Conservation (phyloP, 1,140 invertebrate species). For the Lanistes nyassanus region DNA sequence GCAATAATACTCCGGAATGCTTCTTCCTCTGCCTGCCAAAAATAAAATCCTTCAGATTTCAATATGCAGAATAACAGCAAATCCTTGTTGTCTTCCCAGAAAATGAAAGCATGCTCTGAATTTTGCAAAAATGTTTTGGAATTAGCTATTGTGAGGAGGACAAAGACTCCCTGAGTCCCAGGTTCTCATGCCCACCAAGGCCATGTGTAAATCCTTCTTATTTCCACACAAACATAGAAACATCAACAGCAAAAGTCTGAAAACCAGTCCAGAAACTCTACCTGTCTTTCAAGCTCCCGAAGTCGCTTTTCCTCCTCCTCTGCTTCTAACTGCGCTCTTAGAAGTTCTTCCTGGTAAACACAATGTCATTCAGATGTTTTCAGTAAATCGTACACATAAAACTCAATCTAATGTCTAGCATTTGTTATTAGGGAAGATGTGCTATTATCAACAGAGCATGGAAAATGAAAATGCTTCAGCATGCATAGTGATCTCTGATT, state of each 20-base stretch:
- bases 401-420: background rate
- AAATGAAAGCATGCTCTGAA: background rate
- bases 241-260: background rate
- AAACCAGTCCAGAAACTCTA: constrained; percentile 2
- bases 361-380: constrained; percentile 14
- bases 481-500: too few species aligned
- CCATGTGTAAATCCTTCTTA: background rate
- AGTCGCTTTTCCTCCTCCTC: constrained; percentile 52
- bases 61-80: background rate
- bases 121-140: background rate
- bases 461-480: background rate
- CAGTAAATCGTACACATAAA: background rate
- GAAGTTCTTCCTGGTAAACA: constrained; percentile 43
- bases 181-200: too few species aligned
- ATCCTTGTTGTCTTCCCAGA: background rate
- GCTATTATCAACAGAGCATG: too few species aligned
- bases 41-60: background rate
- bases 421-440: too few species aligned
- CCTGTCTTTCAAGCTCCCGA: constrained; percentile 52
- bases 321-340: constrained; percentile 38
- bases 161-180: too few species aligned
- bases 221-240: background rate
- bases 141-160: too few species aligned
- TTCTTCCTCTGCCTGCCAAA: constrained; percentile 51
- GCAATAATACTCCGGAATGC: constrained; percentile 47